Conservation (phyloP, 2,113 vertebrate species). For the Gyps fulvus region DNA sequence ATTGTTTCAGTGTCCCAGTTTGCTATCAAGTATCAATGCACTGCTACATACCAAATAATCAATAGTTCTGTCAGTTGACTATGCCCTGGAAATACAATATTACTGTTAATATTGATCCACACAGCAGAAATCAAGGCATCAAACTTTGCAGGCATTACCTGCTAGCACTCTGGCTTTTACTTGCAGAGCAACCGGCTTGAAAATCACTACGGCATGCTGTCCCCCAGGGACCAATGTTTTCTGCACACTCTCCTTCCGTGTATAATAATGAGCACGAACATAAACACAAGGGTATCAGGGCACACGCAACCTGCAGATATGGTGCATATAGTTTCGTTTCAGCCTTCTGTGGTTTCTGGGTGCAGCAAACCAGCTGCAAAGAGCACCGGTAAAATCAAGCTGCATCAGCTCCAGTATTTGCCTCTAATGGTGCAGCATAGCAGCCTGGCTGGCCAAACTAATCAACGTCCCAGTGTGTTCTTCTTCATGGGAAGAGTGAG, state of each 20-base stretch:
- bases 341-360: background rate
- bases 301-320: background rate
- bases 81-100: conserved; percentile 43
- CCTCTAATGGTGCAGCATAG: rapidly evolving
- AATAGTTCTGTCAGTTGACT: conserved; percentile 28
- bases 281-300: rapidly evolving
- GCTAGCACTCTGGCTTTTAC: background rate
- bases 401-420: background rate
- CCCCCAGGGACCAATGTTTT: background rate
- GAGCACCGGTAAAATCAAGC: background rate
- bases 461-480: rapidly evolving
- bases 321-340: background rate
- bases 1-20: conserved; percentile 31
- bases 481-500: background rate
- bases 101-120: conserved; percentile 42
- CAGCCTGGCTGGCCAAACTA: background rate
- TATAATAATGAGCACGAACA: background rate
- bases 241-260: background rate
- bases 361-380: background rate
- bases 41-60: conserved; percentile 38
- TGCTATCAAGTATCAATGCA: conserved; percentile 30
- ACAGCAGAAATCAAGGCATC: conserved; percentile 43
- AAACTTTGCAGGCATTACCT: background rate
- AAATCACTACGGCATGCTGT: rapidly evolving
- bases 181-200: background rate